phyloP scores from a whole-genome alignment of 53 echinoderm and acorn worm species.

The Arbacia lixula region DNA sequence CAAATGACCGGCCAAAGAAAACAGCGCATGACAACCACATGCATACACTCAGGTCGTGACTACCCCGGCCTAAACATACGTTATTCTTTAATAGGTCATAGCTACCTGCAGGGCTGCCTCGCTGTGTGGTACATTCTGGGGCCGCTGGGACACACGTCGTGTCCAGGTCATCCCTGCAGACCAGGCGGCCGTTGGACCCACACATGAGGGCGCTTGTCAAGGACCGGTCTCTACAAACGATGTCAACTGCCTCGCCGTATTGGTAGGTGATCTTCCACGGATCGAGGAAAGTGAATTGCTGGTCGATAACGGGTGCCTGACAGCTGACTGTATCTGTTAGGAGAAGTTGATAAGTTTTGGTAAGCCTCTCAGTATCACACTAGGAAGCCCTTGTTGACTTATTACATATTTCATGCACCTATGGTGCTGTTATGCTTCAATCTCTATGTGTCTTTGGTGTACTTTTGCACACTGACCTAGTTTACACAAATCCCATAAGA shows the following conservation, averaged over 20 bases:
- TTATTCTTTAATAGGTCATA: too few species aligned
- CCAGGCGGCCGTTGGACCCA: slow-evolving; percentile 1
- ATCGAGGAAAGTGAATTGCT: neutral
- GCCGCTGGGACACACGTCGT: neutral
- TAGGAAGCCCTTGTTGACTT: too few species aligned
- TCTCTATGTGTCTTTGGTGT: too few species aligned
- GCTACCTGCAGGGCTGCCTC: neutral
- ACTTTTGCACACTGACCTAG: too few species aligned
- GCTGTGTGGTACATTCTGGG: neutral
- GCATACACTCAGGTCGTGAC: too few species aligned
- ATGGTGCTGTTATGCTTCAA: too few species aligned
- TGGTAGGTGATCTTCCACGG: slow-evolving; percentile 10
- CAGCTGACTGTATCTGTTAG: neutral
- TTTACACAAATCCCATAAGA: too few species aligned
- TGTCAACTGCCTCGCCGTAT: slow-evolving; percentile 9
- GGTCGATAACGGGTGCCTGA: neutral
- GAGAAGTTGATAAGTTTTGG: neutral
- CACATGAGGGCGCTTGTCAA: neutral
- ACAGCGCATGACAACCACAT: too few species aligned
- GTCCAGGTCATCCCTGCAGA: neutral
- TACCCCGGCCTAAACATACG: too few species aligned
- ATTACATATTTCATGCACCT: too few species aligned
- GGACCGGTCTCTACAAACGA: slow-evolving; percentile 10
- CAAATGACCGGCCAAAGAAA: too few species aligned
- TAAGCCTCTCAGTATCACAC: too few species aligned